Base-by-base conservation (phyloP, 2,113 vertebrate species). In the Gasterosteus aculeatus region DNA sequence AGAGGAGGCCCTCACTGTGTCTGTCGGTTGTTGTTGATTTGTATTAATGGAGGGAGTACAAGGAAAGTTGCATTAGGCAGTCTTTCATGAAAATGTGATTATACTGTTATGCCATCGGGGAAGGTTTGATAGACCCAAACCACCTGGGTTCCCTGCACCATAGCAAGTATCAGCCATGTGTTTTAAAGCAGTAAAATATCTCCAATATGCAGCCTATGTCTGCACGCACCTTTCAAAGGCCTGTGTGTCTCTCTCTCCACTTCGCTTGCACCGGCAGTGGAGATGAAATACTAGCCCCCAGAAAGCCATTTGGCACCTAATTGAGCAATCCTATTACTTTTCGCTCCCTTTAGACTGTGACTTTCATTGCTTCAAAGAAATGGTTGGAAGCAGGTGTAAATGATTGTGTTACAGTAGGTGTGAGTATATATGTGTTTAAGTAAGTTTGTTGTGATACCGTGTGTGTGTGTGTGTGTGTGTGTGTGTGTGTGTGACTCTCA, bases 221-320 rank as follows among this genome's bases (percentile, higher is more conserved):
- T 90, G 81, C 78, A 53, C 86, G 85, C 86, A 83, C 85, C 86
- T 93, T 89, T 89, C 87, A 86, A 73, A 90, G 70, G 79, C 82
- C 79, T 46, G 44, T 89, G 85, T 90, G 87, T 88, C 88, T 88
- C 87, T 90, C 76, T 87, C 84, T 81, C 83, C 85, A 89, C 87
- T 92, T 91, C 90, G 80, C 92, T 92, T 88, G 87, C 92, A 78
- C 84, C 87, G 87, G 90, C 90, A 91, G 88, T 89, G 90, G 85
- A 92, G 91, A 92, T 94, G 88, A 95, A 94, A 94, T 93, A 94
- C 87, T 86, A 83, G 86, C 92, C 92, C 89, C 92, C 84, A 87
- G 93, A 92, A 94, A 94, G 92, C 91, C 92, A 94, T 94, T 93
- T 93, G 93, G 93, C 91, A 94, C 91, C 92, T 94, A 95, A 94